phyloP scores from a whole-genome alignment of 2,113 vertebrate species.

The Bucco capensis region DNA sequence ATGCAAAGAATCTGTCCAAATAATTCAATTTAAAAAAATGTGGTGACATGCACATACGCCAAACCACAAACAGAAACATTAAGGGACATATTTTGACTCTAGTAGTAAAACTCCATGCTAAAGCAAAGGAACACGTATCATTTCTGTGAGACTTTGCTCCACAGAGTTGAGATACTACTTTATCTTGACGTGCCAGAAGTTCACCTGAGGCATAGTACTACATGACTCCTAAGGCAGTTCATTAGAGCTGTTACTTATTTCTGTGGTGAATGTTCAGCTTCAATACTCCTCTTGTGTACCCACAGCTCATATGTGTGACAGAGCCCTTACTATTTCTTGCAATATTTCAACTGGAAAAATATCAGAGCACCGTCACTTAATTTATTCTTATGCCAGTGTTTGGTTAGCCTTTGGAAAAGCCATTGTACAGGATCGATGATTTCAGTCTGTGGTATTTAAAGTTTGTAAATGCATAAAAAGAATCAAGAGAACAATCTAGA shows the following conservation, averaged over 20 bases:
- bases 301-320: not conserved
- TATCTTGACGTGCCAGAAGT: not conserved
- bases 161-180: not conserved
- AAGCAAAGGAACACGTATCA: not conserved
- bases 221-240: not conserved
- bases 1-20: not conserved
- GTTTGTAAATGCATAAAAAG: not conserved
- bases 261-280: not conserved
- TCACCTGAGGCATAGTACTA: not conserved
- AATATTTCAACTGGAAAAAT: not conserved
- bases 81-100: rapidly evolving
- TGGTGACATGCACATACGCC: not conserved
- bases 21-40: not conserved
- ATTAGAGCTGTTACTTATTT: not conserved
- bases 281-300: not conserved
- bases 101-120: not conserved
- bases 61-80: not conserved
- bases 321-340: not conserved
- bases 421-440: not conserved
- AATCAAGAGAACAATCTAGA: not conserved
- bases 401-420: not conserved
- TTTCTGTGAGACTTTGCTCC: not conserved
- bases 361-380: not conserved
- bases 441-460: conserved; percentile 5
- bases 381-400: not conserved